Conservation (phyloP, 2,888 invertebrate genomes). For the Antitype chi region DNA sequence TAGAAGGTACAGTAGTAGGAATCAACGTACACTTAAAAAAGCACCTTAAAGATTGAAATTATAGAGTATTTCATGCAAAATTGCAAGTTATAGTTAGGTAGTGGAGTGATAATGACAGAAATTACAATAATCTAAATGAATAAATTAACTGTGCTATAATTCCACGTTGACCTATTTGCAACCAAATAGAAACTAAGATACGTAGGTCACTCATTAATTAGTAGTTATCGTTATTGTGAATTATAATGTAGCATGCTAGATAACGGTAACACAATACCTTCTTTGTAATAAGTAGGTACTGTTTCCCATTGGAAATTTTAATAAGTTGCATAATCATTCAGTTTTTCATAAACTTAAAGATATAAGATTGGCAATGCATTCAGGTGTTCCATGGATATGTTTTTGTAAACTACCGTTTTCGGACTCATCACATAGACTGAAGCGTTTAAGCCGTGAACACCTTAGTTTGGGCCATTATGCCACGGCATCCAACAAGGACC, state of each 20-base stretch:
- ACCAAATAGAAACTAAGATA: constrained; percentile 10
- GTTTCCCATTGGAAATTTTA: neutral
- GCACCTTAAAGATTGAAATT: neutral
- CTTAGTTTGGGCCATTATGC: neutral
- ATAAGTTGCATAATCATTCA: neutral
- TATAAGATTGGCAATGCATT: neutral
- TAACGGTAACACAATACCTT: neutral
- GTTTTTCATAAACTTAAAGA: neutral
- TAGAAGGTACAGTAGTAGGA: neutral
- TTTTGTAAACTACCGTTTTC: neutral
- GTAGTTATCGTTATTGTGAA: constrained; percentile 19
- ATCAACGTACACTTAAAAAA: neutral
- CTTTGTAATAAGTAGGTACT: constrained; percentile 13
- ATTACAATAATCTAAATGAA: constrained; percentile 12
- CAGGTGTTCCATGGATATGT: neutral
- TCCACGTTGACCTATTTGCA: constrained; percentile 38
- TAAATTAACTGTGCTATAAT: constrained; percentile 2
- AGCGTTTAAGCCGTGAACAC: neutral
- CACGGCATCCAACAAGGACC: neutral
- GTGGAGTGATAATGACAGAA: neutral
- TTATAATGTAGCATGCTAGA: constrained; percentile 3
- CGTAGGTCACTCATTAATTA: constrained; percentile 9
- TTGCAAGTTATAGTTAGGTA: neutral
- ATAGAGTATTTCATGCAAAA: neutral
- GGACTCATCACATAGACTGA: neutral